Conservation (phyloP, 2,888 invertebrate species). For the Ornithoptera priamus region DNA sequence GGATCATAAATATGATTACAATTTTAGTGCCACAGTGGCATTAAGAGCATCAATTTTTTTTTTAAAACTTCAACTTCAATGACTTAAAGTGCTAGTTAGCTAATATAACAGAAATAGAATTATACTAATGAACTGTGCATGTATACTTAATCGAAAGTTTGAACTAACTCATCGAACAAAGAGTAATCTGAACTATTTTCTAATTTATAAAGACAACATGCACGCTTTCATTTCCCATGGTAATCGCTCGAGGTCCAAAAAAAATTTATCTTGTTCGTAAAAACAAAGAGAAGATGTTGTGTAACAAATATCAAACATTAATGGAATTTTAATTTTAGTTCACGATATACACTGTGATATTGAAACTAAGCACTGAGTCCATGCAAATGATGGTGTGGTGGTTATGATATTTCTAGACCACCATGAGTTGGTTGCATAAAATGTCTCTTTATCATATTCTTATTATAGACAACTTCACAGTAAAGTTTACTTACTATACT, state of each 20-base stretch:
- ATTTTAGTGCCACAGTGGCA: no score
- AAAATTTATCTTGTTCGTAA: not conserved
- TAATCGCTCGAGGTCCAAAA: not conserved
- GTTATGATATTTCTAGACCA: no score
- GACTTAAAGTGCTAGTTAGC: not conserved
- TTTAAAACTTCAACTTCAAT: not conserved
- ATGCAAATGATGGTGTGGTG: no score
- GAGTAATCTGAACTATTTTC: constrained; percentile 12
- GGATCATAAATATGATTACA: no score
- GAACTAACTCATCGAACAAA: not conserved
- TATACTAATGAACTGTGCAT: constrained; percentile 11
- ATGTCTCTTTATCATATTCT: no score
- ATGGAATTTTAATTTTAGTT: not conserved
- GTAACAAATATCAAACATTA: not conserved
- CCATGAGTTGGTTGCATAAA: no score
- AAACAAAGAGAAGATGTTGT: not conserved
- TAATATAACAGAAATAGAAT: constrained; percentile 2
- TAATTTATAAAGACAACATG: constrained; percentile 8
- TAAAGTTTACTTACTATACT: no score
- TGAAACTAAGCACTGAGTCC: no score
- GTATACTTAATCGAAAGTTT: constrained; percentile 22
- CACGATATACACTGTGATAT: no score
- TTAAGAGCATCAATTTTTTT: no score
- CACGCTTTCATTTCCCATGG: not conserved
- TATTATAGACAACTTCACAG: no score